These are phyloP conservation scores for Turdus rufiventris DNA, from an alignment of 2,113 vertebrate genomes.

Conservation along the genomic window DNA sequence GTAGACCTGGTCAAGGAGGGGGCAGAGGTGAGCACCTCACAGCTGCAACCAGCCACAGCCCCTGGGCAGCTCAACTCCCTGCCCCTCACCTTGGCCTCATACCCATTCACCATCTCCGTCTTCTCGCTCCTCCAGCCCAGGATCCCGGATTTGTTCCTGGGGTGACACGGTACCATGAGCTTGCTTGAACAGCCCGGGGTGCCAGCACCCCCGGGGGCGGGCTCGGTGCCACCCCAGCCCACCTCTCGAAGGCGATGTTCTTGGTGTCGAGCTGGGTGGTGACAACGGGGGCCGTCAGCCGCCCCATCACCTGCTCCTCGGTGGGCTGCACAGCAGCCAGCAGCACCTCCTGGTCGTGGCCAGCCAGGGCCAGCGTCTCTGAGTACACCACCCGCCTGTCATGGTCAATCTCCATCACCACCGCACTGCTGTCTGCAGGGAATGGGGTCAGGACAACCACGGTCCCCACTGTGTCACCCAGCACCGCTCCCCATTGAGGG, in stretches of 20 bases:
- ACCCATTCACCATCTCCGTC: constrained; percentile 93
- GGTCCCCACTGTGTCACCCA: rapidly evolving
- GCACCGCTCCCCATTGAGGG: rapidly evolving
- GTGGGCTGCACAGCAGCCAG: constrained; percentile 88
- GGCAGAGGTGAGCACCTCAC: neutral
- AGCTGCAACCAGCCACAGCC: rapidly evolving
- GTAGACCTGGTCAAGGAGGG: constrained; percentile 79
- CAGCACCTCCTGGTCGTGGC: constrained; percentile 80
- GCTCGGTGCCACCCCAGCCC: neutral
- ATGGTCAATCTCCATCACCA: constrained; percentile 98
- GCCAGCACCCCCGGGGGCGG: rapidly evolving
- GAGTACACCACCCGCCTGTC: constrained; percentile 92
- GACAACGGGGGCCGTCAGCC: constrained; percentile 88
- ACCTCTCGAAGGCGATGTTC: constrained; percentile 98
- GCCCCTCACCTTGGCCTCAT: constrained; percentile 90
- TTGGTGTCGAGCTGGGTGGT: constrained; percentile 95
- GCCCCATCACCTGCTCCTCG: constrained; percentile 91
- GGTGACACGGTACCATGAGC: neutral
- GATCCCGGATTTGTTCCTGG: constrained; percentile 95
- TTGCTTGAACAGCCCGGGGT: rapidly evolving
- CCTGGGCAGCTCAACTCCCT: rapidly evolving
- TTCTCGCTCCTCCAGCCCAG: constrained; percentile 98
- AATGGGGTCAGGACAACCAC: neutral
- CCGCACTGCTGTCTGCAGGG: constrained; percentile 83
- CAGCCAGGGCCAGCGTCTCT: constrained; percentile 85